A percentile compares a stretch with the other conserved stretches of the same genome.
These are phyloP conservation scores for Xyrichtys novacula DNA, from an alignment of 2,797 vertebrate genomes.

Conservation along the genomic window DNA sequence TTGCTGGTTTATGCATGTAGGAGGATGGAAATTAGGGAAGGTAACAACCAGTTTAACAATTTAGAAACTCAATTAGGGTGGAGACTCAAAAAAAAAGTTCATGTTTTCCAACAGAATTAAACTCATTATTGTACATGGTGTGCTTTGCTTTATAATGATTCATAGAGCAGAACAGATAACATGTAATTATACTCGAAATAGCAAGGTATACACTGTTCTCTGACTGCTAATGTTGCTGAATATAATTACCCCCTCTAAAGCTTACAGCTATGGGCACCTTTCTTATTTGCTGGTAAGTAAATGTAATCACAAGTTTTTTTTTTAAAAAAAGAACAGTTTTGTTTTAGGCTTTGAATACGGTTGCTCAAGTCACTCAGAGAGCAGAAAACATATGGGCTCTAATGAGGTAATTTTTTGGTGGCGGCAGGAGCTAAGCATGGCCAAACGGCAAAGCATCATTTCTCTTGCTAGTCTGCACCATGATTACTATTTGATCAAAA, in stretches of 20 bases:
- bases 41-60: not conserved
- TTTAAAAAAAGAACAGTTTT: slow-evolving; percentile 1
- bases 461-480: no score
- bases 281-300: slow-evolving; percentile 27
- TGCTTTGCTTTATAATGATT: slow-evolving; percentile 1
- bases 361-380: slow-evolving; percentile 15
- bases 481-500: no score
- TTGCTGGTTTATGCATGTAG: not conserved
- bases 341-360: slow-evolving; percentile 21
- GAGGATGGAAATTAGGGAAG: not conserved
- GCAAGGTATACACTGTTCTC: slow-evolving; percentile 2
- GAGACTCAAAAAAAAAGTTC: not conserved
- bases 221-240: slow-evolving; percentile 31
- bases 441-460: not conserved
- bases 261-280: slow-evolving; percentile 39
- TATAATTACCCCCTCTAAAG: slow-evolving; percentile 47
- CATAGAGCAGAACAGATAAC: slow-evolving; percentile 13
- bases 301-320: slow-evolving; percentile 32
- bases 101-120: not conserved
- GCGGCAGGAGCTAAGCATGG: not conserved
- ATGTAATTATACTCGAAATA: slow-evolving; percentile 15
- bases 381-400: slow-evolving; percentile 15
- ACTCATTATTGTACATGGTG: not conserved
- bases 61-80: no score
- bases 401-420: no score